phyloP scores from a whole-genome alignment of 2,113 vertebrate genomes.

The Agelaius tricolor region DNA sequence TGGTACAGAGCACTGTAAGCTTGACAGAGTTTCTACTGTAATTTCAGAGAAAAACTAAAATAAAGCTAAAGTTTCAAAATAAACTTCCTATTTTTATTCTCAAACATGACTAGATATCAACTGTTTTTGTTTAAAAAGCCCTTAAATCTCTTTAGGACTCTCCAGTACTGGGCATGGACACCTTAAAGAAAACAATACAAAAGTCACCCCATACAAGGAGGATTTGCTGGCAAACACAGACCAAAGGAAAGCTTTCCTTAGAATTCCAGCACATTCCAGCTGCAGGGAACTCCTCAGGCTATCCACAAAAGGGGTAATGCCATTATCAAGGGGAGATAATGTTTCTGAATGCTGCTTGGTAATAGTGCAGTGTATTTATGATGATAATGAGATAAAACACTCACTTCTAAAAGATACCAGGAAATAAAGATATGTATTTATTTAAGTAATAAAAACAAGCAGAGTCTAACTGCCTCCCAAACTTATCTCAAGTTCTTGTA shows the following conservation, averaged over 20 bases:
- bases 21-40: background rate
- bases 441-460: background rate
- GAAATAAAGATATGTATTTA: background rate
- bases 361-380: background rate
- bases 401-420: background rate
- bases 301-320: background rate
- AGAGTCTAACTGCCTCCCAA: background rate
- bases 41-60: background rate
- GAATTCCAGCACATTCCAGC: background rate
- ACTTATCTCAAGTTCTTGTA: background rate
- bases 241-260: background rate
- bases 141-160: background rate
- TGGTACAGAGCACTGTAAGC: background rate
- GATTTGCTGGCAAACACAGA: slow-evolving; percentile 4
- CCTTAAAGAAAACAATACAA: background rate
- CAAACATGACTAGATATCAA: background rate
- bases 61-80: background rate
- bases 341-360: background rate
- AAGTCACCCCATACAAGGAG: background rate
- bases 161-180: background rate
- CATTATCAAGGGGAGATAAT: background rate
- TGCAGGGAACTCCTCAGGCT: background rate
- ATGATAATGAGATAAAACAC: background rate
- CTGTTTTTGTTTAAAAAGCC: background rate
- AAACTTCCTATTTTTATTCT: background rate